Base-by-base conservation (phyloP, 2,113 vertebrate genomes). In the Pavo muticus region DNA sequence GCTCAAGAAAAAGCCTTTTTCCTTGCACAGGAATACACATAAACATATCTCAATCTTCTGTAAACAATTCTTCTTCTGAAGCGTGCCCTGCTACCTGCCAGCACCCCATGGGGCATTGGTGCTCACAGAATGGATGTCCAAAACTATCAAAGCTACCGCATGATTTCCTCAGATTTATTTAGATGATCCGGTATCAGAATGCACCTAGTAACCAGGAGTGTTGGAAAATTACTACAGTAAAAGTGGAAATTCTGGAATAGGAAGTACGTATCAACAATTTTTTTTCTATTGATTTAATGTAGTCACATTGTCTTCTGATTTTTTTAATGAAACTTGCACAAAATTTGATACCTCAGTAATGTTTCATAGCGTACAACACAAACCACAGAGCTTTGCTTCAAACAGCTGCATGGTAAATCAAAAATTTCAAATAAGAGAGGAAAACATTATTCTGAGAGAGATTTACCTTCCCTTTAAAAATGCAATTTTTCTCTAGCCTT, bases 261-360 rank as follows among this genome's bases (percentile, higher is more conserved):
- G 7, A 79, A 57, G 15, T 4, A 67, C 2, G 0, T 47, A 24
- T 14, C 30, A 61, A 19, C 1, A 1, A 1, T 8, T 27, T 61
- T 17, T 42, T 14, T 42, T 56, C 32, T 4, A 73, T 75, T 35
- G 61, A 18, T 57, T 76, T 80, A 84, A 75, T 5, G 39, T 7
- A 68, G 8, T 39, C 19, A 48, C 21, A 91, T 13, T n/a, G 5
- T 14, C 6, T 19, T 59, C 7, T 37, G 5, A 6, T 68, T 44
- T n/a, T 65, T 47, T 16, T 32, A 72, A 47, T 30, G 59, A 84
- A 89, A 44, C 2, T 1, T 3, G 9, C 8, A 71, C 68, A 75
- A 63, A 37, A 39, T 4, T 16, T 45, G 30, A 27, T 37, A 39
- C 9, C n/a, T 93, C 29, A 29, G 6, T 47, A 23, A 61, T 21